Evolutionary conservation across 1,140 invertebrate genomes (phyloP).

Genomic region (Temnothorax curvispinosus): DNA sequence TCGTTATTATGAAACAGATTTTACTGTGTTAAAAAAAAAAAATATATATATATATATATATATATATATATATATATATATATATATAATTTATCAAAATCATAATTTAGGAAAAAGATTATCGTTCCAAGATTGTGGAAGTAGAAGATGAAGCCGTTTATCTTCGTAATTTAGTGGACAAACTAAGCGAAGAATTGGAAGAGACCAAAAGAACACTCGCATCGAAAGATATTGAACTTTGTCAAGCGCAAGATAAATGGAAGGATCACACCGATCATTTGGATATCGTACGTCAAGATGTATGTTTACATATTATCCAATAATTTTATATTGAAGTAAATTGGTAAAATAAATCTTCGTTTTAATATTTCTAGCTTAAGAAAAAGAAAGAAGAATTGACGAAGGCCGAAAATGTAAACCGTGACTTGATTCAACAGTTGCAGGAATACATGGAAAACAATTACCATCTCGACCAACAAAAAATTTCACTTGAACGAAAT

Average conservation of each 20-base stretch:
- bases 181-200: conserved; percentile 72
- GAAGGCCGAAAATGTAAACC: conserved; percentile 73
- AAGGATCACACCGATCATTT: conserved; percentile 67
- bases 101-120: conserved; percentile 73
- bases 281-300: conserved; percentile 67
- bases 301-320: conserved; percentile 49
- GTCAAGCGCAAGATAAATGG: conserved; percentile 66
- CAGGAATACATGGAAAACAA: conserved; percentile 77
- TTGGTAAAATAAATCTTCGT: neutral
- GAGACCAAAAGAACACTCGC: conserved; percentile 62
- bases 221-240: conserved; percentile 66
- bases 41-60: no score
- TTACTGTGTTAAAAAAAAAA: neutral
- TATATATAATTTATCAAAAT: conserved; percentile 40
- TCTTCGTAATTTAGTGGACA: conserved; percentile 66
- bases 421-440: conserved; percentile 73
- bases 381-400: conserved; percentile 66
- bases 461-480: conserved; percentile 73
- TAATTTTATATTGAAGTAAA: conserved; percentile 17
- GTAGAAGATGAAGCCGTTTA: conserved; percentile 63
- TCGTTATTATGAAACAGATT: neutral
- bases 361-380: conserved; percentile 53
- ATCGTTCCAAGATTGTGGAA: conserved; percentile 62
- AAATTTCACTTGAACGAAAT: conserved; percentile 75
- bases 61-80: neutral